A percentile compares a stretch with the other conserved stretches of the same genome.
These are phyloP conservation scores for Hippoglossus stenolepis DNA, from an alignment of 2,113 vertebrate genomes.

Conservation along the genomic window DNA sequence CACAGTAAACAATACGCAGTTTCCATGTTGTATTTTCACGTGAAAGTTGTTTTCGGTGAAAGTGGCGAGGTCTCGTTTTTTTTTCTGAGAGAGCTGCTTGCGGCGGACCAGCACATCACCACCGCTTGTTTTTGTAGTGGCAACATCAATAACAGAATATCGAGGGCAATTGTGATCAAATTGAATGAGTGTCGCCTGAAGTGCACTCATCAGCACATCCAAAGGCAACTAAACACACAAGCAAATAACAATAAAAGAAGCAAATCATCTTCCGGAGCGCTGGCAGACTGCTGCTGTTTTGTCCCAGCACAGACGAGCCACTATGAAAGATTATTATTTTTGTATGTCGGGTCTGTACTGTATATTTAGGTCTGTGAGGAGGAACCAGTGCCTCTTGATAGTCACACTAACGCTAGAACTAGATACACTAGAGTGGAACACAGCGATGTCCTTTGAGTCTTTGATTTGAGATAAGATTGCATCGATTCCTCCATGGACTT, in stretches of 20 bases:
- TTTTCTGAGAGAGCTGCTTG: too few relatives aligned
- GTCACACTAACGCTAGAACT: conserved; percentile 32
- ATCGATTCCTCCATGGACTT: conserved; percentile 37
- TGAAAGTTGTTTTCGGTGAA: neutral
- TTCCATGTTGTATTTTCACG: neutral
- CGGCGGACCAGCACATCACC: conserved; percentile 10
- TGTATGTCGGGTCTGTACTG: conserved; percentile 24
- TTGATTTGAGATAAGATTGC: conserved; percentile 62
- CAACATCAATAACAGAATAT: conserved; percentile 61
- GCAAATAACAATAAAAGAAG: conserved; percentile 33
- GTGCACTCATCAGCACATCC: conserved; percentile 57
- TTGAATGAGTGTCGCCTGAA: conserved; percentile 47
- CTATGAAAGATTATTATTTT: conserved; percentile 64
- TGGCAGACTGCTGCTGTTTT: conserved; percentile 19
- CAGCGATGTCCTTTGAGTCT: conserved; percentile 47
- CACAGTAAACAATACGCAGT: neutral
- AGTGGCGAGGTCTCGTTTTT: neutral
- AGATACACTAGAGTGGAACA: conserved; percentile 34
- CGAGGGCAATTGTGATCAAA: conserved; percentile 63
- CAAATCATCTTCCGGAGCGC: conserved; percentile 21
- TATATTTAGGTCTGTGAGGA: conserved; percentile 42
- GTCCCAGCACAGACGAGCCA: conserved; percentile 39
- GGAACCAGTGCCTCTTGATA: conserved; percentile 42
- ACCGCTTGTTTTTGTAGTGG: conserved; percentile 39
- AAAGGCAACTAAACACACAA: conserved; percentile 52